A percentile compares a stretch with the other conserved stretches of the same genome.
These are phyloP conservation scores for Virgularia gustaviana DNA, from an alignment of 92 coral and sea anemone species.

Conservation along the genomic window DNA sequence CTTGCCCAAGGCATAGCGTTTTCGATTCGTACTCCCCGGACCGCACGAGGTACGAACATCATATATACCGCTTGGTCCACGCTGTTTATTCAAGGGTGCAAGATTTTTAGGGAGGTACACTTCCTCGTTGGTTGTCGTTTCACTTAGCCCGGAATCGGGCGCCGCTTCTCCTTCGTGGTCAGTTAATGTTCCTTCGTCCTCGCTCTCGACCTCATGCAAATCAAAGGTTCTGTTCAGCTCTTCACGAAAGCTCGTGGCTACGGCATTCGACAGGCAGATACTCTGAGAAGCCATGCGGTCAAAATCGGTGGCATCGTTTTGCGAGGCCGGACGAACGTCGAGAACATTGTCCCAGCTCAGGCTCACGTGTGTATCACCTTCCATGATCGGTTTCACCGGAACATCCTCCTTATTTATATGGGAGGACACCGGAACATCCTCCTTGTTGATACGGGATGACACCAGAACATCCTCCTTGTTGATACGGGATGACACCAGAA, in stretches of 20 bases:
- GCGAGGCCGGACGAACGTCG: background rate
- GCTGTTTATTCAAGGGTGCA: constrained; percentile 17
- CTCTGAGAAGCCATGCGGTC: constrained; percentile 29
- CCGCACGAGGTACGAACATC: constrained; percentile 90
- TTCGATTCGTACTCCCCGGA: constrained; percentile 96
- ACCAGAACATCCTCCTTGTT: no score
- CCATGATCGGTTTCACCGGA: no score
- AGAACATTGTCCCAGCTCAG: background rate
- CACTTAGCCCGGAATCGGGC: constrained; percentile 44
- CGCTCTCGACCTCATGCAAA: constrained; percentile 7
- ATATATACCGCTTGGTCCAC: constrained; percentile 65
- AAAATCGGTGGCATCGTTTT: constrained; percentile 6
- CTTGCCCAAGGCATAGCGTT: constrained; percentile 82
- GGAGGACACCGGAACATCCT: no score
- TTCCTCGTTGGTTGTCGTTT: constrained; percentile 40
- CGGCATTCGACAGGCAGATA: constrained; percentile 14
- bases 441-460: no score
- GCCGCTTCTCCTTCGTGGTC: constrained; percentile 51
- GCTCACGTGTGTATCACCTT: background rate
- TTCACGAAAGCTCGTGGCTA: constrained; percentile 21
- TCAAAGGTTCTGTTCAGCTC: constrained; percentile 4
- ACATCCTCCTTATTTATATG: background rate
- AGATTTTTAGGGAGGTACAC: constrained; percentile 21
- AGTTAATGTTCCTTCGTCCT: constrained; percentile 53
- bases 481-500: no score